Conservation (phyloP, 2,888 invertebrate genomes). For the Strigamia maritima region DNA sequence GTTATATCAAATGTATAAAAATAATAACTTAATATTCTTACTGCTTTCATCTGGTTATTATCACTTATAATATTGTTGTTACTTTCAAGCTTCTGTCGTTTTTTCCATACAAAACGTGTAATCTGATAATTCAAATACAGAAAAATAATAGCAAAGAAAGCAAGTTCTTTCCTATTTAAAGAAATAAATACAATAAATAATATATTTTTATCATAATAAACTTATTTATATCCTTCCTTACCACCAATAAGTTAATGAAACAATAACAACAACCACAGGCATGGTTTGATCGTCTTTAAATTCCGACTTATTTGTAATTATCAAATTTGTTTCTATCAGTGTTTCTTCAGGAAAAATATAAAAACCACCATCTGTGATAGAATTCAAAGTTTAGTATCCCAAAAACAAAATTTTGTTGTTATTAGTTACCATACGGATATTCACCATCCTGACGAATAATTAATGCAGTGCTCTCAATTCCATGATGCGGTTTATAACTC, state of each 20-base stretch:
- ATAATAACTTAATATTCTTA: background rate
- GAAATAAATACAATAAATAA: background rate
- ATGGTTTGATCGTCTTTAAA: background rate
- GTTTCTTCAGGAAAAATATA: constrained; percentile 31
- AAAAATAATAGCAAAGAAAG: constrained; percentile 37
- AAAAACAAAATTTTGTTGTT: background rate
- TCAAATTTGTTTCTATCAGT: background rate
- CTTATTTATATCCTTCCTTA: constrained; percentile 48
- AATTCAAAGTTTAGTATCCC: background rate
- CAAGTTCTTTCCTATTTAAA: constrained; percentile 36
- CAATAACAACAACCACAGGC: constrained; percentile 55
- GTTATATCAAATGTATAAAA: background rate
- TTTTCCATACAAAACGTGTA: background rate
- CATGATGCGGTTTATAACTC: constrained; percentile 36
- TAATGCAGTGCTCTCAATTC: constrained; percentile 35
- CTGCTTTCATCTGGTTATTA: background rate
- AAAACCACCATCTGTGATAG: constrained; percentile 26
- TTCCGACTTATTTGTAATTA: background rate
- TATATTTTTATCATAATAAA: background rate
- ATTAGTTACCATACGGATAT: constrained; percentile 38
- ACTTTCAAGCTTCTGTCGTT: background rate
- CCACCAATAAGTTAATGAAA: constrained; percentile 77
- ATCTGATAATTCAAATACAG: background rate
- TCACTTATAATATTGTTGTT: background rate
- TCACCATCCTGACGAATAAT: constrained; percentile 35